phyloP scores from a whole-genome alignment of 2,113 vertebrate genomes.

The Phrynosoma platyrhinos region DNA sequence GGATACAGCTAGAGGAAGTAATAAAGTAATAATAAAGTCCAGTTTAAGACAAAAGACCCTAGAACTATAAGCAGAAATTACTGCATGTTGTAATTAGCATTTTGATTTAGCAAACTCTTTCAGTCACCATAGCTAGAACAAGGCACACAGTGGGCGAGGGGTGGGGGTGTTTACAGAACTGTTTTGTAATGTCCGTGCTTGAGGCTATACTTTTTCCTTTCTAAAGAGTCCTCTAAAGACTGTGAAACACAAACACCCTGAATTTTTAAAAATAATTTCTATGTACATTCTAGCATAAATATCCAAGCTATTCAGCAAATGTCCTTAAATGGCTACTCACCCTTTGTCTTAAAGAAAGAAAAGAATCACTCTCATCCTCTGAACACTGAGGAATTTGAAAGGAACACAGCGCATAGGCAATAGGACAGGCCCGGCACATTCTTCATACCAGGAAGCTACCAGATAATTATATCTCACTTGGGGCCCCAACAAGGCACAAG shows the following conservation, averaged over 20 bases:
- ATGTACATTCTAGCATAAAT: not conserved
- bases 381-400: not conserved
- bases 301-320: not conserved
- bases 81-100: not conserved
- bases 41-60: not conserved
- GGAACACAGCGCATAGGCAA: not conserved
- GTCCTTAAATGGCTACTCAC: constrained; percentile 1
- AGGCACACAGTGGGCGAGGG: not conserved
- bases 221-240: not conserved
- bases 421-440: not conserved
- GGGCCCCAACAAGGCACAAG: not conserved
- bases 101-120: not conserved
- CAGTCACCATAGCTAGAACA: not conserved
- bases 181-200: not conserved
- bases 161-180: not conserved
- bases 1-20: not conserved
- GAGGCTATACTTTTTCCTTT: not conserved
- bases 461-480: not conserved
- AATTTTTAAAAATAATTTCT: not conserved
- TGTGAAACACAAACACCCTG: not conserved
- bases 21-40: not conserved
- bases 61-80: not conserved
- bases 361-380: not conserved
- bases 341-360: not conserved
- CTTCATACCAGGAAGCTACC: not conserved